Evolutionary conservation across 53 echinoderm and acorn worm genomes (phyloP), one percentile per base, ranked within the genome.

Genomic region (Crossaster papposus): DNA sequence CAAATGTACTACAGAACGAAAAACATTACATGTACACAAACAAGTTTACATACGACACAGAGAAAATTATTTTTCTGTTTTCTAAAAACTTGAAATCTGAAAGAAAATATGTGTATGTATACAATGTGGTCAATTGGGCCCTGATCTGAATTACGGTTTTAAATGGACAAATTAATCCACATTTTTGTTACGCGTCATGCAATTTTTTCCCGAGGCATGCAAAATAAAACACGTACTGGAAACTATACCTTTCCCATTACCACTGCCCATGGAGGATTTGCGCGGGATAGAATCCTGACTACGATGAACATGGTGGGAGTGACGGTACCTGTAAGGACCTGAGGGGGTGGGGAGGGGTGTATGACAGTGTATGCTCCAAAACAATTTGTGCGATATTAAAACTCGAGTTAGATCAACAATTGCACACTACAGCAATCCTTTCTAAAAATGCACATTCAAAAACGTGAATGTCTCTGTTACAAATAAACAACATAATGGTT

Each of bases 281-380:
- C 91, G 81, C 7, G 92, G 81, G 23, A 88, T 70, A 8, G 89
- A 80, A 77, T 88, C 88, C 17, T 88, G 81, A 31, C 92, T 88
- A n/a, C 88, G 81, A 22, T 89, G 70, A 81, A 88, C 76, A 53
- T 92, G 89, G 26, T 88, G 79, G 34, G 86, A 72, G 22, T 54
- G 87, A 26, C 77, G 87, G 92, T 92, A 73, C 82, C 81, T 92
- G 92, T 81, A 80, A 1, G 90, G 55, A 79, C 72, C 79, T 91
- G 79, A 24, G 54, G 73, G 72, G 63, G 75, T 22, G 89, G 64
- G 54, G n/a, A n/a, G 44, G 29, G 50, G 14, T 80, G 58, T n/a
- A 28, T 26, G 68, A 68, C 22, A 20, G 29, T 62, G 4, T 62
- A 3, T 62, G 68, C 7, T 28, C 58, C 58, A 58, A 3, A 58